A percentile compares a stretch with the other conserved stretches of the same genome.
These are phyloP conservation scores for Hypotaenidia okinawae DNA, from an alignment of 2,797 vertebrate species.

Conservation along the genomic window DNA sequence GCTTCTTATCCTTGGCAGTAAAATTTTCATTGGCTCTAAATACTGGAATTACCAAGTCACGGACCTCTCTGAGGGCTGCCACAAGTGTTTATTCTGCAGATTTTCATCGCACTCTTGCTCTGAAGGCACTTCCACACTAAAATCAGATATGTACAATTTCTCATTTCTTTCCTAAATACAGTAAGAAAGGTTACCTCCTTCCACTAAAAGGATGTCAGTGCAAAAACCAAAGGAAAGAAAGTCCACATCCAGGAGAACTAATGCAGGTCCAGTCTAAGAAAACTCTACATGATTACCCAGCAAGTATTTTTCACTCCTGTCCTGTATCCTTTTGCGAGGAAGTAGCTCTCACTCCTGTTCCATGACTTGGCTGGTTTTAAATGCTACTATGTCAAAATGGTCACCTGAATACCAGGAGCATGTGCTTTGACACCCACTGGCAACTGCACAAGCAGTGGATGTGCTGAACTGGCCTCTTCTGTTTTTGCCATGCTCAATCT, in stretches of 20 bases:
- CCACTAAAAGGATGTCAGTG: background rate
- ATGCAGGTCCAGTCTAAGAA: background rate
- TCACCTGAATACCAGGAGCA: background rate
- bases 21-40: slow-evolving; percentile 36
- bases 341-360: background rate
- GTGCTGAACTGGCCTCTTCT: background rate
- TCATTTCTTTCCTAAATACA: background rate
- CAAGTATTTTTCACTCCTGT: background rate
- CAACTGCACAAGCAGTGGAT: background rate
- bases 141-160: background rate
- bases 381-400: background rate
- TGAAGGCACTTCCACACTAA: background rate
- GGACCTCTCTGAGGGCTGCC: background rate
- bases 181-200: background rate
- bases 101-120: background rate
- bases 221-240: slow-evolving; percentile 10
- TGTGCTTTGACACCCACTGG: background rate
- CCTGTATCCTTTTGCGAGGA: background rate
- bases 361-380: background rate
- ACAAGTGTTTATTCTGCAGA: background rate
- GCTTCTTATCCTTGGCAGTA: slow-evolving; percentile 35
- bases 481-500: background rate
- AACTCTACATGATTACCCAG: background rate
- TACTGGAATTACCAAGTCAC: background rate
- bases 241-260: background rate